A percentile compares a stretch with the other conserved stretches of the same genome.
Conservation (phyloP, 1,140 invertebrate genomes). For the Dendrolimus kikuchii region DNA sequence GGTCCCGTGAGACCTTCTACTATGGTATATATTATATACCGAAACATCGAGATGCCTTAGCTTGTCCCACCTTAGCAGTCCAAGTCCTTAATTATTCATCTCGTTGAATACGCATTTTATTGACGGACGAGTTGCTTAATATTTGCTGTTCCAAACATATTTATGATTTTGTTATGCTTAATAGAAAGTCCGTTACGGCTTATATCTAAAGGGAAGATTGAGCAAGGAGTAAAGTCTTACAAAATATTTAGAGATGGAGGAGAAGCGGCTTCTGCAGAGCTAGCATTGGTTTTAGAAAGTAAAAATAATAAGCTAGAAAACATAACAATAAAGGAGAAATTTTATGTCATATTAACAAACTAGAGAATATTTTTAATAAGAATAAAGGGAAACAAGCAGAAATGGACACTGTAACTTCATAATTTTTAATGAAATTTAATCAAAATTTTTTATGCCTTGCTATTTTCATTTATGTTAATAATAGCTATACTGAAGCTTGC, state of each 20-base stretch:
- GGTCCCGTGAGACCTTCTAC: constrained; percentile 8
- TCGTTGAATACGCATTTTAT: constrained; percentile 7
- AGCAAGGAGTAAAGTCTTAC: constrained; percentile 28
- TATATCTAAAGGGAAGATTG: constrained; percentile 29
- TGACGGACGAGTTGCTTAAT: constrained; percentile 52
- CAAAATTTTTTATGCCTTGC: too few species aligned
- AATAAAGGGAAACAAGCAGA: constrained; percentile 14
- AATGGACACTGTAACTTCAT: too few species aligned
- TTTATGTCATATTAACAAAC: constrained; percentile 13
- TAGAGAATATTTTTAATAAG: constrained; percentile 29
- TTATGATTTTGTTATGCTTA: constrained; percentile 20
- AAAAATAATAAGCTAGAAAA: constrained; percentile 17
- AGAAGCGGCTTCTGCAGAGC: constrained; percentile 25
- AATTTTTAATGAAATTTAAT: too few species aligned
- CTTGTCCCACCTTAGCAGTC: constrained; percentile 3
- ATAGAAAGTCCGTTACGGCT: constrained; percentile 44
- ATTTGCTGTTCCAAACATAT: constrained; percentile 17
- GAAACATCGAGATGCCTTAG: constrained; percentile 10
- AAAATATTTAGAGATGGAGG: constrained; percentile 27
- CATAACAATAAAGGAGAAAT: constrained; percentile 15
- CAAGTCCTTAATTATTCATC: constrained; percentile 7
- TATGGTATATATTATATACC: constrained; percentile 16
- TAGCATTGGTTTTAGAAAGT: constrained; percentile 24
- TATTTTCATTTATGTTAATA: too few species aligned
- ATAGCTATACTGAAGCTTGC: too few species aligned